Evolutionary conservation across 2,113 vertebrate species (phyloP).

Genomic region (Alexandromys fortis): DNA sequence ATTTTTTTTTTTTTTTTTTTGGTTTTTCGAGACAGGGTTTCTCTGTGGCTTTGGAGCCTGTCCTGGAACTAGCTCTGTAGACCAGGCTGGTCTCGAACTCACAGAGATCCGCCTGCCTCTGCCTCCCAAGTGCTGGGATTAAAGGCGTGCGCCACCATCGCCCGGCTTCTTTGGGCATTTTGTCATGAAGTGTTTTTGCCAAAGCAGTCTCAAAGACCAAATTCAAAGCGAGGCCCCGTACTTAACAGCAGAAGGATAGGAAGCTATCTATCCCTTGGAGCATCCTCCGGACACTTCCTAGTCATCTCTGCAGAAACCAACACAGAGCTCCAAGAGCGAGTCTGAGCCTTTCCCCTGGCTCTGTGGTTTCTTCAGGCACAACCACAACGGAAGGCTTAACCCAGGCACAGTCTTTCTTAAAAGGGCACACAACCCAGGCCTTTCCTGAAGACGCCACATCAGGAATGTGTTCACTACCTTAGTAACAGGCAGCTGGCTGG

Average conservation of each 20-base stretch:
- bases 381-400: slow-evolving; percentile 68
- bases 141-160: too few relatives aligned
- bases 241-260: neutral
- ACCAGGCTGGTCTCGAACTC: too few relatives aligned
- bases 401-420: slow-evolving; percentile 12
- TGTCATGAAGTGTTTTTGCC: neutral
- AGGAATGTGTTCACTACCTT: slow-evolving; percentile 39
- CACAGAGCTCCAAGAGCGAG: slow-evolving; percentile 58
- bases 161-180: neutral
- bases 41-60: too few relatives aligned
- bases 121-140: too few relatives aligned
- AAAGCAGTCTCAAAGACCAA: neutral
- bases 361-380: slow-evolving; percentile 63
- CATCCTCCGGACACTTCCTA: neutral
- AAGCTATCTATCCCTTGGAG: neutral
- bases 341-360: slow-evolving; percentile 51
- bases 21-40: too few relatives aligned
- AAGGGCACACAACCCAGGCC: slow-evolving; percentile 53
- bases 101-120: too few relatives aligned
- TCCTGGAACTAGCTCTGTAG: too few relatives aligned
- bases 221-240: neutral
- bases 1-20: too few relatives aligned
- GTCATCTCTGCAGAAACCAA: neutral
- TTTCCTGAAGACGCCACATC: slow-evolving; percentile 55
- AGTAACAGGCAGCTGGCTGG: slow-evolving; percentile 60